Base-by-base conservation (phyloP, 1,140 invertebrate species). In the Lordiphosa mommai region DNA sequence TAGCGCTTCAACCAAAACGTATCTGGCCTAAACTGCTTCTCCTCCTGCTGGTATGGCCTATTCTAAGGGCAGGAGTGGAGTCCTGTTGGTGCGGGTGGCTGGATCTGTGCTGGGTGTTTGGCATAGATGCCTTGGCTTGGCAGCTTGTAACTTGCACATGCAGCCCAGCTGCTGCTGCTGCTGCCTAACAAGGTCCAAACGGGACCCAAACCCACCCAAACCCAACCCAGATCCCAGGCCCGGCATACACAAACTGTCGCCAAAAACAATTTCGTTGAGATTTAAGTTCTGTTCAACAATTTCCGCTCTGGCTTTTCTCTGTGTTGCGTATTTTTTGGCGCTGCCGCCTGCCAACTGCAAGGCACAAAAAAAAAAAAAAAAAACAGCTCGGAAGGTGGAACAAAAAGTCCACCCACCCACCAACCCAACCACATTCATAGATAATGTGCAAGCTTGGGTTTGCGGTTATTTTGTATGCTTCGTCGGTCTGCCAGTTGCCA, bases 221-320 rank as follows among this genome's bases (percentile, higher is more conserved):
- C 9, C 20, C 59, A 63, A 49, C 34, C 34, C 41, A 43, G 20
- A 30, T 1, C 8, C 8, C 40, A 64, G 58, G 40, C 48, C 47
- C n/a, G 16, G 38, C 64, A 59, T 59, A 23, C 49, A 76, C 46
- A 66, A 82, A 80, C 70, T 82, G 76, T 80, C 76, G 76, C 76
- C 76, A 82, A 82, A 80, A 82, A 82, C 76, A 82, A 80, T 80
- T 80, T 80, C 76, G 76, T 61, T 71, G 57, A 82, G 76, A 74
- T 80, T 80, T 82, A 82, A 82, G 76, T 76, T 80, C 77, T 80
- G 66, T 76, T 80, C 40, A 74, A 82, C 76, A 82, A 80, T 74
- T 74, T 80, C 76, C 76, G 66, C 43, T 74, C 48, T 61, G 48
- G 51, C 61, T 55, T 60, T 58, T 43, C 50, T 27, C 33, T 10